Base-by-base conservation (phyloP, 2,113 vertebrate species). In the Gracilinanus agilis region DNA sequence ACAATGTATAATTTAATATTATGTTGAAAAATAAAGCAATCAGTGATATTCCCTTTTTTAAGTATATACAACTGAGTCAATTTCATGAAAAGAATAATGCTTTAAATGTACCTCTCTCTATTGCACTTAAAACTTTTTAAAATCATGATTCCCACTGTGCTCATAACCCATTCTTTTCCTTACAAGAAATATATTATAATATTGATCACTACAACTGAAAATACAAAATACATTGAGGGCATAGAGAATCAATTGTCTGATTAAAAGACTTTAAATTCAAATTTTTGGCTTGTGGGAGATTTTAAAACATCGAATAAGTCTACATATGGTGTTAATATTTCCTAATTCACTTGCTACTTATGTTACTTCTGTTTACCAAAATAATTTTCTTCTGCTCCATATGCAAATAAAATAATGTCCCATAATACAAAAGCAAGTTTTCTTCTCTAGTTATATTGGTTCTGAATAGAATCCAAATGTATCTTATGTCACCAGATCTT, bases 201-300 rank as follows among this genome's bases (percentile, higher is more conserved):
- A 54, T 23, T 7, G 92, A 24, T 93, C 0, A 61, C 7, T 44
- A 92, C 89, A 93, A 93, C 34, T 95, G 67, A 61, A 96, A 92
- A 93, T 67, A 25, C 0, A 95, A 49, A 49, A 44, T n/a, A 92
- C 67, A 89, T 58, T 44, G 53, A 90, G 88, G 1, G 23, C 8
- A 92, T 90, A 49, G 95, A 54, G 10, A 91, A 93, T 83, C 19
- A 40, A 23, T 3, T 91, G 24, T 55, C 0, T 58, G 29, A 55
- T 34, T 61, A 92, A 94, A 88, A 12, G 13, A 92, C 93, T 90
- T 16, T 56, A 24, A 16, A 54, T 92, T 93, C 75, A 90, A 19
- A 44, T 29, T 29, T 75, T 49, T 89, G 1, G 55, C 44, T 44
- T 88, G 27, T 88, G 3, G 83, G 10, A 25, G 88, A 44, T 95